Conservation (phyloP, 2,797 vertebrate species). For the Hybognathus amarus region DNA sequence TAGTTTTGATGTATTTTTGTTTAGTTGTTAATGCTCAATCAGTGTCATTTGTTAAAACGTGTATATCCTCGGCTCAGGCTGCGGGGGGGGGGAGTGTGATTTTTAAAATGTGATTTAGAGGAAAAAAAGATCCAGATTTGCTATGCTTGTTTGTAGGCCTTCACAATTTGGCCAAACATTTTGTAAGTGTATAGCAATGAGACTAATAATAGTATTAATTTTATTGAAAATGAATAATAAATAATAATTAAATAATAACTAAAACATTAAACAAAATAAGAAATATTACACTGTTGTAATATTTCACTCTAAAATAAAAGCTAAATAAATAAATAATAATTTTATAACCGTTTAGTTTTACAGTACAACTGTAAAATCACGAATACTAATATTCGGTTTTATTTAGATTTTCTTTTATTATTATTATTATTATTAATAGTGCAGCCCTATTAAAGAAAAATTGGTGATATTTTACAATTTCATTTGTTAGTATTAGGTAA, state of each 20-base stretch:
- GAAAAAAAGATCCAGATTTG: neutral
- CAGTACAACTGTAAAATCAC: neutral
- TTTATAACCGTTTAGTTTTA: neutral
- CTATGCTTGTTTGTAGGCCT: neutral
- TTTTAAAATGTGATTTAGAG: neutral
- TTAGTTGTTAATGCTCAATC: neutral
- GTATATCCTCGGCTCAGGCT: neutral
- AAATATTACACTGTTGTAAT: neutral
- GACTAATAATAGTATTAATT: neutral
- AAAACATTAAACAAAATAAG: neutral
- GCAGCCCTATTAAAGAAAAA: neutral
- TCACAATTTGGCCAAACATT: neutral
- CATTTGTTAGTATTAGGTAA: too few relatives aligned
- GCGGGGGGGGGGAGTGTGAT: neutral
- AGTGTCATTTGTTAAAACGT: neutral
- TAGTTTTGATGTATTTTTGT: neutral
- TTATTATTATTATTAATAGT: neutral
- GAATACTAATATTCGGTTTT: neutral
- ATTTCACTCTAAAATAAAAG: neutral
- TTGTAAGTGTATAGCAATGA: neutral
- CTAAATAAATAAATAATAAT: neutral
- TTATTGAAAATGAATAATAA: neutral
- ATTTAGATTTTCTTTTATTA: neutral
- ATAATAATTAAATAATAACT: neutral
- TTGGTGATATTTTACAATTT: too few relatives aligned